These are phyloP conservation scores for Caenorhabditis zanzibari DNA, from an alignment of 2,888 invertebrate species.

Conservation along the genomic window DNA sequence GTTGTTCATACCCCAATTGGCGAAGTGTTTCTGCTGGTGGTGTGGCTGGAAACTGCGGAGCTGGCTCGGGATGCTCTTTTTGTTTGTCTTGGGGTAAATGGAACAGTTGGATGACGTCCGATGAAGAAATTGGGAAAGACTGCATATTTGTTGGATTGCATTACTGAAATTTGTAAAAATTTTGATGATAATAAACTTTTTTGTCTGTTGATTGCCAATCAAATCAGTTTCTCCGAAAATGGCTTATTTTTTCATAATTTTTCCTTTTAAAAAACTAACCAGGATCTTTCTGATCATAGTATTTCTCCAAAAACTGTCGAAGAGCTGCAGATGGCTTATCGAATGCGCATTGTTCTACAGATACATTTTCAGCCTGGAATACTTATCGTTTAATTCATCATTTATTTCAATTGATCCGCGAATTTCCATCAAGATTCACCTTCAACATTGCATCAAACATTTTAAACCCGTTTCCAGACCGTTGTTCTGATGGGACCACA, in stretches of 20 bases:
- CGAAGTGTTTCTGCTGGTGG: constrained; percentile 50
- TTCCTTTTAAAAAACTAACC: constrained; percentile 30
- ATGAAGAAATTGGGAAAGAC: constrained; percentile 91
- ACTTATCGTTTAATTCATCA: too few relatives aligned
- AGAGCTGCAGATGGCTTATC: constrained; percentile 95
- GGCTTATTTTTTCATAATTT: too few relatives aligned
- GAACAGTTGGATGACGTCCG: constrained; percentile 60
- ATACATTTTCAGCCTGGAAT: constrained; percentile 70
- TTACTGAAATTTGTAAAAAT: constrained; percentile 85
- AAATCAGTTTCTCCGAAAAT: too few relatives aligned
- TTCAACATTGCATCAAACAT: constrained; percentile 93
- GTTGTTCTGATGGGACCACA: constrained; percentile 90
- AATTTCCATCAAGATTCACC: too few relatives aligned
- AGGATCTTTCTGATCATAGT: constrained; percentile 88
- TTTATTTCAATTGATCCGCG: too few relatives aligned
- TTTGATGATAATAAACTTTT: not conserved
- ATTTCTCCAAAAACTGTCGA: constrained; percentile 90
- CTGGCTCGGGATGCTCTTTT: constrained; percentile 54
- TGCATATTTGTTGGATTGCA: constrained; percentile 93
- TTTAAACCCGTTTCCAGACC: constrained; percentile 91
- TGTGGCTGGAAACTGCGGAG: constrained; percentile 50
- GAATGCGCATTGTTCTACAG: constrained; percentile 88
- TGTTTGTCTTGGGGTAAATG: constrained; percentile 52
- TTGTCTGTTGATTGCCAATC: too few relatives aligned
- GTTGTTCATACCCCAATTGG: constrained; percentile 58